A percentile compares a stretch with the other conserved stretches of the same genome.
Conservation (phyloP, 2,888 invertebrate genomes). For the Chironomus riparius region DNA sequence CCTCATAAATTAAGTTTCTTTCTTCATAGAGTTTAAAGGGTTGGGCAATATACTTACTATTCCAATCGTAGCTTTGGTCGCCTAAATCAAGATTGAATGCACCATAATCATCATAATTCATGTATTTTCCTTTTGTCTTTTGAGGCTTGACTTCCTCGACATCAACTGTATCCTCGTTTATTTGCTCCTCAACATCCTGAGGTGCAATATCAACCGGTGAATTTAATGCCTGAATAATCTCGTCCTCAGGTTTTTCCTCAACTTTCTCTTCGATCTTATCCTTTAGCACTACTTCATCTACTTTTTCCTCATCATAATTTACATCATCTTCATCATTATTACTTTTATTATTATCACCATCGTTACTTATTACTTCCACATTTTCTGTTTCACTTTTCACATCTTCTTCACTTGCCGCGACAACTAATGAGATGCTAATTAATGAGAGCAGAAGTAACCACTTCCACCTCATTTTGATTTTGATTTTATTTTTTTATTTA, state of each 20-base stretch:
- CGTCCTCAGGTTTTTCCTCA: neutral
- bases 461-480: slow-evolving; percentile 19
- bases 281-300: neutral
- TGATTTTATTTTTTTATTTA: neutral
- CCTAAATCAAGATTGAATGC: neutral
- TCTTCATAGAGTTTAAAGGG: neutral
- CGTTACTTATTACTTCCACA: neutral
- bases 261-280: neutral
- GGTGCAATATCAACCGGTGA: neutral
- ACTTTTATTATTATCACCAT: neutral
- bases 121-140: slow-evolving; percentile 1
- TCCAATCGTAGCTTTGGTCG: slow-evolving; percentile 6
- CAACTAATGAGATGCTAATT: slow-evolving; percentile 6
- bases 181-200: neutral
- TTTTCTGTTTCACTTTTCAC: neutral
- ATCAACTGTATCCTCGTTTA: neutral
- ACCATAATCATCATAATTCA: slow-evolving; percentile 15
- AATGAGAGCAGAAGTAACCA: slow-evolving; percentile 13
- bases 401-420: neutral
- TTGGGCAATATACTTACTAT: slow-evolving; percentile 3
- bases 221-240: neutral
- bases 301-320: neutral
- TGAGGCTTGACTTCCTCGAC: neutral
- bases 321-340: neutral
- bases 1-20: neutral